A percentile compares a stretch with the other conserved stretches of the same genome.
Conservation (phyloP, 2,113 vertebrate genomes). For the Paracanthobrama guichenoti region DNA sequence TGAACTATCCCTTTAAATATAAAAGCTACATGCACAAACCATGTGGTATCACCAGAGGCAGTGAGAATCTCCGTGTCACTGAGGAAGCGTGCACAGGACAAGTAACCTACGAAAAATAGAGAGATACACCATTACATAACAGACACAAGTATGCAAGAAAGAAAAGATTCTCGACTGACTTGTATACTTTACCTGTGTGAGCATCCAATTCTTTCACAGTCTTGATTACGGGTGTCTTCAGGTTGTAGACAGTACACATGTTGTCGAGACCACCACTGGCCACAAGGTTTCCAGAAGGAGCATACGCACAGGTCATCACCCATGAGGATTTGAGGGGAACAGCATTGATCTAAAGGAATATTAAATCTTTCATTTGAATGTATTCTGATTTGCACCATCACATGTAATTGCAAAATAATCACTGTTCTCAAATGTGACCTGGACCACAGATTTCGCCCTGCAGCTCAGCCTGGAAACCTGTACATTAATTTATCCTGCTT, state of each 20-base stretch:
- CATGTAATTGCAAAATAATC: not conserved
- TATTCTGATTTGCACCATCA: not conserved
- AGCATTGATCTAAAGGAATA: slow-evolving; percentile 66
- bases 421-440: not conserved
- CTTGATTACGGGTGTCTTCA: slow-evolving; percentile 72
- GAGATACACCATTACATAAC: not conserved
- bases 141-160: not conserved
- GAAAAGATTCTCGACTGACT: not conserved
- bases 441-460: too few species aligned
- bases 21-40: slow-evolving; percentile 62
- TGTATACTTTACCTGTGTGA: slow-evolving; percentile 69
- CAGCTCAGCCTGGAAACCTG: too few species aligned
- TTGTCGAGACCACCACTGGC: slow-evolving; percentile 80
- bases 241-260: slow-evolving; percentile 77
- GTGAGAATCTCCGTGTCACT: slow-evolving; percentile 76
- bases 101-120: slow-evolving; percentile 68
- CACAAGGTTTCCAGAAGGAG: slow-evolving; percentile 78
- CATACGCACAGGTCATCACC: slow-evolving; percentile 80
- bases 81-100: slow-evolving; percentile 78
- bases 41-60: slow-evolving; percentile 80
- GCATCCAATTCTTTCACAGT: slow-evolving; percentile 77
- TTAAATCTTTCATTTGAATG: not conserved
- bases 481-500: too few species aligned
- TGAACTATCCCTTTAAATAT: not conserved
- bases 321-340: slow-evolving; percentile 80